These are phyloP conservation scores for Silvanus unidentatus DNA, from an alignment of 2,888 invertebrate species.

Conservation along the genomic window DNA sequence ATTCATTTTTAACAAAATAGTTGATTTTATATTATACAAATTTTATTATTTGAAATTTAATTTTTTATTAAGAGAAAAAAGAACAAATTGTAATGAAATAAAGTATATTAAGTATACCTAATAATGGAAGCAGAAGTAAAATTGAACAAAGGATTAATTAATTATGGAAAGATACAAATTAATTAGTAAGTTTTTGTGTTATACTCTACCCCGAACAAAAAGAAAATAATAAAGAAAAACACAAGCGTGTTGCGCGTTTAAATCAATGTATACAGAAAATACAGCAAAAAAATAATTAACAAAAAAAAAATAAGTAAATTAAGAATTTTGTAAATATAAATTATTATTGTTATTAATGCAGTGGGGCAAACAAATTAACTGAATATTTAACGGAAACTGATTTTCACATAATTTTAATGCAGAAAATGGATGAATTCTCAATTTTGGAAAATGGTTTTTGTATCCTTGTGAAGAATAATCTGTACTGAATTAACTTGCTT, in stretches of 20 bases:
- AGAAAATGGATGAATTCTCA: too few species aligned
- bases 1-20: conserved; percentile 28
- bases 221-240: conserved; percentile 3
- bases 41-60: conserved; percentile 37
- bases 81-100: too few species aligned
- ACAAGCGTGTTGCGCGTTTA: conserved; percentile 36
- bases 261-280: conserved; percentile 41
- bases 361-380: conserved; percentile 25
- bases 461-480: neutral
- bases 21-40: conserved; percentile 37
- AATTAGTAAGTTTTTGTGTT: conserved; percentile 38
- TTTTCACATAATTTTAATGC: too few species aligned
- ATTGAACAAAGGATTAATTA: neutral
- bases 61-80: too few species aligned
- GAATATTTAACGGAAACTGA: too few species aligned
- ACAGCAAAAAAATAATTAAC: conserved; percentile 28
- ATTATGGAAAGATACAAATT: conserved; percentile 32
- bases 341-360: conserved; percentile 38
- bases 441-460: too few species aligned
- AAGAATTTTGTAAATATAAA: conserved; percentile 43
- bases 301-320: conserved; percentile 27
- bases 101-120: too few species aligned
- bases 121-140: too few species aligned
- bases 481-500: conserved; percentile 15
- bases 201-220: conserved; percentile 22